phyloP scores from a whole-genome alignment of 2,797 vertebrate species.

The Philypnodon macrostomus region DNA sequence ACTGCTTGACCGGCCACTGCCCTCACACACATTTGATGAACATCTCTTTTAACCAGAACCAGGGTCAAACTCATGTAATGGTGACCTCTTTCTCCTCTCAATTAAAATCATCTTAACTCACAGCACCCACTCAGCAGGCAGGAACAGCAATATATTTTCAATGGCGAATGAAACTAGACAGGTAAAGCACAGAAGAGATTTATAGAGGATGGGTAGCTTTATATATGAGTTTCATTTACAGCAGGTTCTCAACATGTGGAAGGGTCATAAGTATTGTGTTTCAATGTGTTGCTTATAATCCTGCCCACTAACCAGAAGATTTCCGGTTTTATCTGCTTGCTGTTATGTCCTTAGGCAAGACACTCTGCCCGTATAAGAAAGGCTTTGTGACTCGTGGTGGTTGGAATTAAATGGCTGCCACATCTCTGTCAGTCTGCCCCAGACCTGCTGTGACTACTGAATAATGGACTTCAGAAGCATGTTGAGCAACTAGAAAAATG shows the following conservation, averaged over 20 bases:
- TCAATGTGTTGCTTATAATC: too few relatives aligned
- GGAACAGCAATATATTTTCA: constrained; percentile 43
- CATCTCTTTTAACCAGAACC: constrained; percentile 8
- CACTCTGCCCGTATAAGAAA: too few relatives aligned
- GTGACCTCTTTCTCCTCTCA: constrained; percentile 41
- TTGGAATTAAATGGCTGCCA: too few relatives aligned
- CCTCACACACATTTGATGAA: constrained; percentile 23
- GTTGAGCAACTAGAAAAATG: too few relatives aligned
- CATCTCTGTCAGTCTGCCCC: too few relatives aligned
- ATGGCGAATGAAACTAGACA: constrained; percentile 42
- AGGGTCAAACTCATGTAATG: constrained; percentile 22
- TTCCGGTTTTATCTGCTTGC: too few relatives aligned
- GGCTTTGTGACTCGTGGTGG: too few relatives aligned
- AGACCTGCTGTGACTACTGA: too few relatives aligned
- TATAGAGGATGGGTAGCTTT: constrained; percentile 4
- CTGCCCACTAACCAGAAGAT: too few relatives aligned
- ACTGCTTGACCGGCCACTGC: constrained; percentile 19
- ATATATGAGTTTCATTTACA: constrained; percentile 14
- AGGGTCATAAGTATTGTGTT: too few relatives aligned
- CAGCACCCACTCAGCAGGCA: constrained; percentile 16
- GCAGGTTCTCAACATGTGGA: constrained; percentile 1
- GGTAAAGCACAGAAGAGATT: background rate
- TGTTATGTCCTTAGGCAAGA: too few relatives aligned
- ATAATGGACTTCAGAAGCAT: too few relatives aligned
- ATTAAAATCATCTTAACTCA: constrained; percentile 37